A percentile compares a stretch with the other conserved stretches of the same genome.
Evolutionary conservation across 2,113 vertebrate species (phyloP).

Genomic region (Nesogale talazaci): DNA sequence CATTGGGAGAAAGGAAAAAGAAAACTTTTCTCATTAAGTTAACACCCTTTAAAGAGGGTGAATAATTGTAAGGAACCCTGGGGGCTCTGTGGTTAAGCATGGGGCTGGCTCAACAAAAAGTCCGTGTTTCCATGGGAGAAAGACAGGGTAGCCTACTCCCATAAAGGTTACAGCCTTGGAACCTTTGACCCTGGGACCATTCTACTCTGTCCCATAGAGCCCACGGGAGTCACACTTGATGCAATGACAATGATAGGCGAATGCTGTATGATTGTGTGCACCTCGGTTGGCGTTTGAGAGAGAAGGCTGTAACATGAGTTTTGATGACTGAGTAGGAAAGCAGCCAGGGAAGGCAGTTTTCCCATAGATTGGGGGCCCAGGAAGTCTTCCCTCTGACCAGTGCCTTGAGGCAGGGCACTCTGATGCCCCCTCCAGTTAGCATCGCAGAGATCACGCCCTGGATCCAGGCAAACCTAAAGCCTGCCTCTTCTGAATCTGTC

Average conservation of each 20-base stretch:
- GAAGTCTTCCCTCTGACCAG: conserved; percentile 18
- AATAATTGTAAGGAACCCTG: not conserved
- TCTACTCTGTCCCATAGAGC: not conserved
- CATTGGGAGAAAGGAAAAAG: not conserved
- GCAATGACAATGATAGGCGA: not conserved
- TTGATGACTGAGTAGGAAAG: not conserved
- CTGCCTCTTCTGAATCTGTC: conserved; percentile 10
- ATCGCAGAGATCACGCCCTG: not conserved
- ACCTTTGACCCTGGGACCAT: not conserved
- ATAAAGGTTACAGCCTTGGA: not conserved
- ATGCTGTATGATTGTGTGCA: no score
- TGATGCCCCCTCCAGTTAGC: not conserved
- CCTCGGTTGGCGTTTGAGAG: not conserved
- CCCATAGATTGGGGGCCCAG: not conserved
- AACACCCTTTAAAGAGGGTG: no score
- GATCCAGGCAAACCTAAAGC: conserved; percentile 10
- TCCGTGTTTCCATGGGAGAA: not conserved
- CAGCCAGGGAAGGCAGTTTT: not conserved
- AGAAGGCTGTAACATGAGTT: not conserved
- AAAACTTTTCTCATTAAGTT: not conserved
- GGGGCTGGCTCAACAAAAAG: not conserved
- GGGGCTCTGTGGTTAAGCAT: not conserved
- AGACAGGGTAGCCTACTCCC: not conserved
- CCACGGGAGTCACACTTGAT: not conserved
- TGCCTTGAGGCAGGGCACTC: conserved; percentile 21